Evolutionary conservation across 2,113 vertebrate species (phyloP), one percentile per base, ranked within the genome.

Genomic region (Dissostichus mawsoni): DNA sequence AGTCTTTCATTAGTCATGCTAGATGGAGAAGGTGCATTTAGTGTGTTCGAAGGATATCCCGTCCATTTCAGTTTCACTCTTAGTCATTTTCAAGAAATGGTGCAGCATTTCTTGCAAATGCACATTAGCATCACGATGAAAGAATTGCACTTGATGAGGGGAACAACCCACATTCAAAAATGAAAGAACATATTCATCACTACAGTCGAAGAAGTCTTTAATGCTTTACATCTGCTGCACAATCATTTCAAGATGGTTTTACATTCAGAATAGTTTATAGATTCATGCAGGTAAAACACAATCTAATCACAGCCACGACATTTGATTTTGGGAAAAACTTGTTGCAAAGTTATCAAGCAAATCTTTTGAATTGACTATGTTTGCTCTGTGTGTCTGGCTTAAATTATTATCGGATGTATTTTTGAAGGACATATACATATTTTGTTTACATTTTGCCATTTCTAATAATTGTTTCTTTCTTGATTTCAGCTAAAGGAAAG

Each of bases 401-500:
- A 6, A 44, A 12, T 44, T 18, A 41, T 41, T 41, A 41, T 41
- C 1, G 36, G 36, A 41, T 7, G 36, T 41, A 41, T 41, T 41
- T 41, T 7, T 41, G 1, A 7, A 41, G 36, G 36, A 41, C 36
- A 41, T 8, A 41, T 41, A 8, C 36, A 41, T 8, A 41, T 41
- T 41, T 41, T 7, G 36, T 41, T 41, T 41, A 1, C 5, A 8
- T 17, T 51, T 51, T 1, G 13, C 13, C 3, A 41, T 51, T 33
- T 36, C 11, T 50, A 6, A 59, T 33, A 1, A n/a, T 1, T 50
- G 0, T 25, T 1, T 82, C 67, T 79, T 67, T 69, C 75, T 73
- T 66, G 4, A 9, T 41, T 74, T 2, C 90, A 99, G 98, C 92
- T 73, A 97, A 95, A 88, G 95, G 94, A 33, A 97, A 95, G 80